Evolutionary conservation across 2,113 vertebrate species (phyloP).

Genomic region (Semnornis frantzii): DNA sequence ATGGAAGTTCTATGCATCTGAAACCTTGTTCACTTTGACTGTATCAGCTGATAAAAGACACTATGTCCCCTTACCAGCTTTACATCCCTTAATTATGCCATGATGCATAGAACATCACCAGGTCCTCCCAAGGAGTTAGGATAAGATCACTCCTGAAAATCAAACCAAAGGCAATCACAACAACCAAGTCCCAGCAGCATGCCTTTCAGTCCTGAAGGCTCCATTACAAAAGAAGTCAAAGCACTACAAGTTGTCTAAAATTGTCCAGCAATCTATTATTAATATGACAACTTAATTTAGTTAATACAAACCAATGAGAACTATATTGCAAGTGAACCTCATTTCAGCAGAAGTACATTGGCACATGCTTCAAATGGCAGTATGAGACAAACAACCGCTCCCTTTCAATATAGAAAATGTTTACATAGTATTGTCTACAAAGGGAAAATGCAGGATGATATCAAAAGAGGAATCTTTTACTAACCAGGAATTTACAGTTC

Average conservation of each 20-base stretch:
- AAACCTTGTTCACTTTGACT: not conserved
- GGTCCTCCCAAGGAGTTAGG: conserved; percentile 30
- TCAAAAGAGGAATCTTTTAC: conserved; percentile 50
- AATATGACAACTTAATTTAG: not conserved
- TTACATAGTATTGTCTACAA: not conserved
- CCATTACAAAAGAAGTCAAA: not conserved
- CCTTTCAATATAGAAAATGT: conserved; percentile 29
- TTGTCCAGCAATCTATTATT: not conserved
- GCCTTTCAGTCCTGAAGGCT: not conserved
- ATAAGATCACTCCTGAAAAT: not conserved
- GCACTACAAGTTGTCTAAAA: not conserved
- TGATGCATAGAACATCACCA: not conserved
- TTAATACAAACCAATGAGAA: conserved; percentile 15
- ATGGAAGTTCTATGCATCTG: not conserved
- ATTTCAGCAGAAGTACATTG: conserved; percentile 35
- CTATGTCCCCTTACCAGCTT: not conserved
- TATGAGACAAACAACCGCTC: conserved; percentile 1
- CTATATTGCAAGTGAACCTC: not conserved
- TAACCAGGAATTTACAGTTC: not conserved
- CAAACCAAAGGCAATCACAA: not conserved
- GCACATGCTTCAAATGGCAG: conserved; percentile 39
- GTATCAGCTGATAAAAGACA: not conserved
- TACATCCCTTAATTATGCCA: not conserved
- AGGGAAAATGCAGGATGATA: conserved; percentile 10
- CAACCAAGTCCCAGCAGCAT: not conserved